These are phyloP conservation scores for Haplochromis vanheusdeni DNA, from an alignment of 2,113 vertebrate species.

Conservation along the genomic window DNA sequence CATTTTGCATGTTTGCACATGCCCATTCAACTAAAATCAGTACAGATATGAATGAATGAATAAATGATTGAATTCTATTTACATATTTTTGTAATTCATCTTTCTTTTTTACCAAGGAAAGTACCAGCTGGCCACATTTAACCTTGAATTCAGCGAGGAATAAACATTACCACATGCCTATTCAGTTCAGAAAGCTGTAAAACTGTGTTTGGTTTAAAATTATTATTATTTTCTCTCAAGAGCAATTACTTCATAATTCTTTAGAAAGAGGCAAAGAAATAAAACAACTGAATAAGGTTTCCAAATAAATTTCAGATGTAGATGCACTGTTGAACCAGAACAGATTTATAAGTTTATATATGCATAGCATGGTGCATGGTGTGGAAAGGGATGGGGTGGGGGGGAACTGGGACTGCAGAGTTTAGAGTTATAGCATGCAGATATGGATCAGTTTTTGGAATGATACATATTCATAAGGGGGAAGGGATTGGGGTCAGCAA, in stretches of 20 bases:
- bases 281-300: not conserved
- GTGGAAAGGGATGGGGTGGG: not conserved
- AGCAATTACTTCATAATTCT: not conserved
- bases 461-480: constrained; percentile 64
- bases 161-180: not conserved
- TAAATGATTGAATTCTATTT: not conserved
- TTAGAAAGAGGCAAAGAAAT: not conserved
- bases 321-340: constrained; percentile 22
- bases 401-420: not conserved
- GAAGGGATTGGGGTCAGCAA: constrained; percentile 58
- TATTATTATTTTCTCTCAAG: not conserved
- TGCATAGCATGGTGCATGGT: constrained; percentile 25
- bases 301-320: constrained; percentile 24
- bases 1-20: not conserved
- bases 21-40: not conserved
- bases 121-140: not conserved
- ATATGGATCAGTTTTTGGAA: constrained; percentile 64
- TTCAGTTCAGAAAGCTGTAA: not conserved
- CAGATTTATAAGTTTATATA: constrained; percentile 44
- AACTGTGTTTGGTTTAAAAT: not conserved
- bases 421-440: constrained; percentile 46
- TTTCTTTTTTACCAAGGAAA: not conserved
- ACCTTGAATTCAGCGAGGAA: constrained; percentile 20
- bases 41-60: not conserved
- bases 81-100: not conserved